phyloP scores from a whole-genome alignment of 2,113 vertebrate species.

The Sander lucioperca region DNA sequence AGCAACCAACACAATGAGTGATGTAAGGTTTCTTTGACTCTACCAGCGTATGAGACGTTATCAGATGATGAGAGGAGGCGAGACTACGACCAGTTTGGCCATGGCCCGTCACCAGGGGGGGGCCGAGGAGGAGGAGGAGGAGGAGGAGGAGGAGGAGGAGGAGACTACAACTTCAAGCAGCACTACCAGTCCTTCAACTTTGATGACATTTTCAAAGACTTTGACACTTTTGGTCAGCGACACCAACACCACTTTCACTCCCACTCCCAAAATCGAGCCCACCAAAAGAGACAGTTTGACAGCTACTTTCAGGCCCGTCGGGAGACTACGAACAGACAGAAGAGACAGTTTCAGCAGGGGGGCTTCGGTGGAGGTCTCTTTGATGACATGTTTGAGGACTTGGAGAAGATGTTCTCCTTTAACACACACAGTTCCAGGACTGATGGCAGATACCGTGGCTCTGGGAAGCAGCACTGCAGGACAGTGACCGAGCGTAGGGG shows the following conservation, averaged over 20 bases:
- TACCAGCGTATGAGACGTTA: slow-evolving; percentile 93
- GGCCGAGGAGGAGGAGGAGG: slow-evolving; percentile 64
- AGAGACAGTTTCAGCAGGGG: slow-evolving; percentile 88
- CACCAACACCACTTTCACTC: slow-evolving; percentile 80
- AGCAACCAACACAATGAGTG: neutral
- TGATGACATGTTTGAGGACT: slow-evolving; percentile 94
- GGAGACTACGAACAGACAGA: slow-evolving; percentile 86
- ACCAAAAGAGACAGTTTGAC: slow-evolving; percentile 92
- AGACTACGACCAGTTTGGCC: slow-evolving; percentile 92
- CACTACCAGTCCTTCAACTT: slow-evolving; percentile 90
- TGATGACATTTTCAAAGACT: slow-evolving; percentile 95
- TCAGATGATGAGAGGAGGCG: slow-evolving; percentile 91
- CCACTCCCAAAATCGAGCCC: slow-evolving; percentile 69
- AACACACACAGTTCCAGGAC: slow-evolving; percentile 85
- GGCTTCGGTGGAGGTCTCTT: slow-evolving; percentile 90
- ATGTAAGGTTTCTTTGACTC: slow-evolving; percentile 21
- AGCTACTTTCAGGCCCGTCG: slow-evolving; percentile 89
- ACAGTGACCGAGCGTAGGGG: slow-evolving; percentile 96
- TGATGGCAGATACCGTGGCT: slow-evolving; percentile 87
- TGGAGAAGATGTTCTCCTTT: slow-evolving; percentile 98
- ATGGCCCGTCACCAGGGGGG: slow-evolving; percentile 73
- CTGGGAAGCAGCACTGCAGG: slow-evolving; percentile 91
- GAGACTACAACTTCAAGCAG: slow-evolving; percentile 86
- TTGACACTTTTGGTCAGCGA: slow-evolving; percentile 87
- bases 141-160: slow-evolving; percentile 57